Evolutionary conservation across 2,113 vertebrate genomes (phyloP).

Genomic region (Alces alces): DNA sequence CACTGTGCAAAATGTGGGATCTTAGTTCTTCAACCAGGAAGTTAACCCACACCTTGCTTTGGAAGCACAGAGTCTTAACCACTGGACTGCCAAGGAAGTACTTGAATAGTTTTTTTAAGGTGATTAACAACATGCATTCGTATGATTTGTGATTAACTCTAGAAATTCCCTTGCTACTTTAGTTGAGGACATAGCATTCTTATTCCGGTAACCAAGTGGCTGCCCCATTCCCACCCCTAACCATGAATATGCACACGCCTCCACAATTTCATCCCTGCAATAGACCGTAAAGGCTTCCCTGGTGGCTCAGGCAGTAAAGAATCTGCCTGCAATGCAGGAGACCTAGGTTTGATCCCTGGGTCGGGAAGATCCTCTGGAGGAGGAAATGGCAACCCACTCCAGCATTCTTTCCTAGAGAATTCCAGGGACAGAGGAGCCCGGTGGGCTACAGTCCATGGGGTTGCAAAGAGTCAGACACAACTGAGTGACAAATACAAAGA

Average conservation of each 20-base stretch:
- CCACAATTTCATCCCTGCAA: not conserved
- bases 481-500: not conserved
- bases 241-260: fast-evolving
- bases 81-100: not conserved
- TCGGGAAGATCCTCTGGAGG: not conserved
- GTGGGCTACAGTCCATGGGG: not conserved
- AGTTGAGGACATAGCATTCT: not conserved
- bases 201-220: not conserved
- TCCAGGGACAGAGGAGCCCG: not conserved
- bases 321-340: not conserved
- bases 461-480: not conserved
- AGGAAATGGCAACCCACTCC: not conserved
- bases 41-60: not conserved
- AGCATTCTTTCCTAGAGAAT: not conserved
- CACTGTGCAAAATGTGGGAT: not conserved
- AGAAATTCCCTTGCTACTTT: not conserved
- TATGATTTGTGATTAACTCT: not conserved
- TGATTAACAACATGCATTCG: not conserved
- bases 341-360: not conserved
- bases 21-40: not conserved
- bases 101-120: not conserved
- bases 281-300: not conserved
- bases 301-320: not conserved
- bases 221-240: not conserved
- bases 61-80: not conserved